Evolutionary conservation across 2,888 invertebrate genomes (phyloP).

Genomic region (Stenichneumon culpator): DNA sequence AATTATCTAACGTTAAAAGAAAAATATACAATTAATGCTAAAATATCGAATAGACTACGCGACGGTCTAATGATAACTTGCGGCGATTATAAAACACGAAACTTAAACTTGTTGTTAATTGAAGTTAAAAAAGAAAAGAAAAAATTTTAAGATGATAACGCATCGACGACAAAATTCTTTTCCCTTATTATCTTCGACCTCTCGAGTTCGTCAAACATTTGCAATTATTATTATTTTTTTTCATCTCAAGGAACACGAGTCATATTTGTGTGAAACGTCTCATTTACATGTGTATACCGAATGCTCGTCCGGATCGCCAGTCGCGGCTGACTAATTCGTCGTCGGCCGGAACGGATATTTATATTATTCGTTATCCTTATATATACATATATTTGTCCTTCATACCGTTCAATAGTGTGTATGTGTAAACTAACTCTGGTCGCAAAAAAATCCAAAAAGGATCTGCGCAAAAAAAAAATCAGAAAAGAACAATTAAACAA

Average conservation of each 20-base stretch:
- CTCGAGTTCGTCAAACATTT: slow-evolving; percentile 10
- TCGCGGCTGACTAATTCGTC: slow-evolving; percentile 25
- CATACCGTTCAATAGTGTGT: slow-evolving; percentile 30
- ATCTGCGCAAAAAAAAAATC: slow-evolving; percentile 20
- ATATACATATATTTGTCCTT: slow-evolving; percentile 22
- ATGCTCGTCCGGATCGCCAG: slow-evolving; percentile 38
- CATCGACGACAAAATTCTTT: slow-evolving; percentile 30
- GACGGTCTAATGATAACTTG: slow-evolving; percentile 48
- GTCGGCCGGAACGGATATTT: slow-evolving; percentile 19
- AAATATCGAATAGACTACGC: slow-evolving; percentile 24
- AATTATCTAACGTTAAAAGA: slow-evolving; percentile 3
- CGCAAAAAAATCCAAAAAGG: slow-evolving; percentile 37
- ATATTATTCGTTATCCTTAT: slow-evolving; percentile 16
- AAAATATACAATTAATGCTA: slow-evolving; percentile 26
- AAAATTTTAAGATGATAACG: slow-evolving; percentile 11
- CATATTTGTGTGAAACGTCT: slow-evolving; percentile 32
- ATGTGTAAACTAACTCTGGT: slow-evolving; percentile 29
- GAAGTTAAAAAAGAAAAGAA: slow-evolving; percentile 18
- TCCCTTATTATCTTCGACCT: slow-evolving; percentile 5
- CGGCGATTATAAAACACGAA: slow-evolving; percentile 36
- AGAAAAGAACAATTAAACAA: slow-evolving; percentile 3
- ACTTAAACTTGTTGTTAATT: slow-evolving; percentile 44
- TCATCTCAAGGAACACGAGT: slow-evolving; percentile 16
- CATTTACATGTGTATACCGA: slow-evolving; percentile 29
- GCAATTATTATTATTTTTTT: not conserved